These are phyloP conservation scores for Sebastes vulpes DNA, from an alignment of 2,797 vertebrate genomes.

Conservation along the genomic window DNA sequence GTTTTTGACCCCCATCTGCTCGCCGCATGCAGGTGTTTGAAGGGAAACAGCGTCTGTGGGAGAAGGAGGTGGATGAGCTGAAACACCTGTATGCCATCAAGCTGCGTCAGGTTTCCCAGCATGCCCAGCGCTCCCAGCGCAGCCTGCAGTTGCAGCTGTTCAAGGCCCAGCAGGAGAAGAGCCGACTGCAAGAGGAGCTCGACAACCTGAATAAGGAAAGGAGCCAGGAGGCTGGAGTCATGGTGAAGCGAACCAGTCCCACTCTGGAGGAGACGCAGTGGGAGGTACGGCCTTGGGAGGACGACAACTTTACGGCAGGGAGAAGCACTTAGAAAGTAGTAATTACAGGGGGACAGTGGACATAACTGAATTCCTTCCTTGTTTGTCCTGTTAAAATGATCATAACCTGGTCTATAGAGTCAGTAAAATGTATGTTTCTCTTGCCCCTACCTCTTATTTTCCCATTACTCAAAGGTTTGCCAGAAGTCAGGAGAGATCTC, in stretches of 20 bases:
- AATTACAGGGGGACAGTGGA: conserved; percentile 6
- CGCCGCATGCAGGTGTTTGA: conserved; percentile 89
- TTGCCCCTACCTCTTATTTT: rapidly evolving
- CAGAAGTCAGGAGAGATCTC: conserved; percentile 98
- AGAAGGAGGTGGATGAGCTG: conserved; percentile 94
- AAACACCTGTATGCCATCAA: conserved; percentile 93
- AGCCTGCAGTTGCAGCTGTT: conserved; percentile 94
- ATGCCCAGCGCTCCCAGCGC: conserved; percentile 93
- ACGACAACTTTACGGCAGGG: neutral
- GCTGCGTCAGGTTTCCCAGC: conserved; percentile 95
- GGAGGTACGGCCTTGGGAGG: conserved; percentile 87
- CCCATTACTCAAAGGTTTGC: conserved; percentile 89
- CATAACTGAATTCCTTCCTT: conserved; percentile 9
- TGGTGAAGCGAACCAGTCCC: conserved; percentile 77
- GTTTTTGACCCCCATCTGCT: conserved; percentile 29
- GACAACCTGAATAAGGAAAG: conserved; percentile 83
- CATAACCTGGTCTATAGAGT: neutral
- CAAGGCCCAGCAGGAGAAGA: conserved; percentile 95
- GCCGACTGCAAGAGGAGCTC: conserved; percentile 92
- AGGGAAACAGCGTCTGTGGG: conserved; percentile 96
- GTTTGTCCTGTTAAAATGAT: conserved; percentile 14
- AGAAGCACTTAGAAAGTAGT: neutral
- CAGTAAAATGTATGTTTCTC: neutral
- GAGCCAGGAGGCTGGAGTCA: conserved; percentile 50
- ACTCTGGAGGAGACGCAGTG: conserved; percentile 95